phyloP scores from a whole-genome alignment of 2,888 invertebrate species.

The Plagodis dolabraria region DNA sequence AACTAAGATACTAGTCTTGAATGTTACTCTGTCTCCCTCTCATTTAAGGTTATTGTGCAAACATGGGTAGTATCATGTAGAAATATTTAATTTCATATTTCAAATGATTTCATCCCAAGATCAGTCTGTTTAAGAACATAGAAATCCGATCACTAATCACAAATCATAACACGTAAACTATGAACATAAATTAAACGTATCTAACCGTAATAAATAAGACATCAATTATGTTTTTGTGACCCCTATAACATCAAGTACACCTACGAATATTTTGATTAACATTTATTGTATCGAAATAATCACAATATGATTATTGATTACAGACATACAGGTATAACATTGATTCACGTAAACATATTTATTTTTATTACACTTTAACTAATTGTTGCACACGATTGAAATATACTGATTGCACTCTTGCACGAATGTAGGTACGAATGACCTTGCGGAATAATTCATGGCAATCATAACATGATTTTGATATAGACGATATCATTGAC shows the following conservation, averaged over 20 bases:
- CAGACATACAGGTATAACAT: constrained; percentile 23
- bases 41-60: no score
- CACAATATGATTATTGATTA: constrained; percentile 28
- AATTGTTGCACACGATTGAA: constrained; percentile 14
- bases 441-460: no score
- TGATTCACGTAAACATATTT: constrained; percentile 25
- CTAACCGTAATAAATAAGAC: constrained; percentile 28
- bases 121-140: constrained; percentile 9
- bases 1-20: no score
- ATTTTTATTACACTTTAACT: neutral
- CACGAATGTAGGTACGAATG: constrained; percentile 11
- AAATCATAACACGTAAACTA: constrained; percentile 14
- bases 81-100: no score
- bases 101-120: no score
- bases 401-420: constrained; percentile 1
- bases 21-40: no score
- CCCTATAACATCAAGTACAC: constrained; percentile 40
- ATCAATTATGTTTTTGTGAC: constrained; percentile 40
- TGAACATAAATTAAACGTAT: constrained; percentile 26
- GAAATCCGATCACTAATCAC: constrained; percentile 10
- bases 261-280: constrained; percentile 35
- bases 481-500: no score
- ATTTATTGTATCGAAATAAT: constrained; percentile 33
- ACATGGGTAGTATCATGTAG: no score
- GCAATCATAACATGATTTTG: no score